A percentile compares a stretch with the other conserved stretches of the same genome.
Evolutionary conservation across 2,888 invertebrate species (phyloP).

Genomic region (Ennomos fuscantarius): DNA sequence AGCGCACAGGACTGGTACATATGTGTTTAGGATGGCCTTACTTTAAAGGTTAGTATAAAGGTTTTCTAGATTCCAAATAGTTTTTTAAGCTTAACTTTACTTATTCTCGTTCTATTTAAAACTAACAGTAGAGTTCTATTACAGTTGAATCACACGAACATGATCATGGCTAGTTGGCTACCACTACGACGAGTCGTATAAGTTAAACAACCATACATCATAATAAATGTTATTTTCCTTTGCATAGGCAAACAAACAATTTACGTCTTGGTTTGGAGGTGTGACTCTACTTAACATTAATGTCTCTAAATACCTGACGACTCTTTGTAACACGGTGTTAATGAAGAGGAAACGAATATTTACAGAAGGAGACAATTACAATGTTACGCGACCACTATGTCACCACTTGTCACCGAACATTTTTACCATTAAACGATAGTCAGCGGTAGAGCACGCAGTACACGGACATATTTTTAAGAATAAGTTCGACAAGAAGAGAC

Average conservation of each 20-base stretch:
- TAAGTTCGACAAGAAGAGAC: neutral
- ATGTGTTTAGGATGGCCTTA: too few species aligned
- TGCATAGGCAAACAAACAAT: conserved; percentile 16
- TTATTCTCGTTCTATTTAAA: too few species aligned
- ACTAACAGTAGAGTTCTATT: too few species aligned
- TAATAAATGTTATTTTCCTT: conserved; percentile 5
- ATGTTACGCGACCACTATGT: conserved; percentile 6
- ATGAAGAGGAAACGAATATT: conserved; percentile 59
- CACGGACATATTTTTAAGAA: conserved; percentile 7
- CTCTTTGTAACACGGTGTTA: conserved; percentile 53
- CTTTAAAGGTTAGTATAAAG: too few species aligned
- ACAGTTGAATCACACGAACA: too few species aligned
- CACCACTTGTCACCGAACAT: conserved; percentile 1
- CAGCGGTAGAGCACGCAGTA: conserved; percentile 32
- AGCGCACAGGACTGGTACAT: too few species aligned
- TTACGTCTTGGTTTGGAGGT: conserved; percentile 42
- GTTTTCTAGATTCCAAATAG: too few species aligned
- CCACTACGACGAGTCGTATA: too few species aligned
- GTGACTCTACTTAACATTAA: conserved; percentile 31
- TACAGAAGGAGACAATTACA: conserved; percentile 42
- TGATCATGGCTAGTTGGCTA: too few species aligned
- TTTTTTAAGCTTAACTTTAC: too few species aligned
- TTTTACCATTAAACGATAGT: conserved; percentile 39
- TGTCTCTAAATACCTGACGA: conserved; percentile 32
- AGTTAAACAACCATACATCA: too few species aligned